phyloP scores from a whole-genome alignment of 2,797 vertebrate genomes.

The Malurus leucopterus region DNA sequence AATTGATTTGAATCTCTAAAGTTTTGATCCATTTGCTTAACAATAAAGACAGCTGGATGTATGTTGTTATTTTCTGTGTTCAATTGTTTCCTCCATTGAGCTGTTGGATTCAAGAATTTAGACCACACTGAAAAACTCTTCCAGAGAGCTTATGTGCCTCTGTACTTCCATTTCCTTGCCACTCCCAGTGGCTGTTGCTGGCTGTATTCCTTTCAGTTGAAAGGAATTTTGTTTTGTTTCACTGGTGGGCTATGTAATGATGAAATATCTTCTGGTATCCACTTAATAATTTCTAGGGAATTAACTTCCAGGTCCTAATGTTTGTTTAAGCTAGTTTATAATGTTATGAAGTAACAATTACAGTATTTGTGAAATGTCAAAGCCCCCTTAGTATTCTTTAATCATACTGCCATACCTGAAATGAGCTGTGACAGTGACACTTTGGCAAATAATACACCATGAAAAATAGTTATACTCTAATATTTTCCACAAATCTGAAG shows the following conservation, averaged over 20 bases:
- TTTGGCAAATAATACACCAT: conserved; percentile 45
- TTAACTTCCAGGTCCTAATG: neutral
- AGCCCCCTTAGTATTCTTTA: neutral
- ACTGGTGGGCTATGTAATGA: neutral
- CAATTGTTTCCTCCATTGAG: neutral
- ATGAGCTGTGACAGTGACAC: conserved; percentile 60
- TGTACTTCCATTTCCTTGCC: neutral
- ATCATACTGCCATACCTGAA: conserved; percentile 10
- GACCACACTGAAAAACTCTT: neutral
- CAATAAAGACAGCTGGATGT: fast-evolving
- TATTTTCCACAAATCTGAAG: conserved; percentile 69
- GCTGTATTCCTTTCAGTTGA: neutral
- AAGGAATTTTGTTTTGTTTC: conserved; percentile 19
- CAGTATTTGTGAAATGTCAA: conserved; percentile 2
- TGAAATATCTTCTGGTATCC: neutral
- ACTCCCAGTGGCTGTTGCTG: neutral
- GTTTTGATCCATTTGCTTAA: neutral
- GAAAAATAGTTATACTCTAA: conserved; percentile 49
- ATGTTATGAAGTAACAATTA: conserved; percentile 9
- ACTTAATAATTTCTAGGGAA: neutral
- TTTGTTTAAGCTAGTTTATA: conserved; percentile 13
- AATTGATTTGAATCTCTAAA: neutral
- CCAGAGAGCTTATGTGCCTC: neutral
- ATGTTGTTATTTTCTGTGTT: neutral
- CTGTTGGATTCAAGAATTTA: neutral